Conservation (phyloP, 92 coral and sea anemone species). For the Parazoanthus swiftii region DNA sequence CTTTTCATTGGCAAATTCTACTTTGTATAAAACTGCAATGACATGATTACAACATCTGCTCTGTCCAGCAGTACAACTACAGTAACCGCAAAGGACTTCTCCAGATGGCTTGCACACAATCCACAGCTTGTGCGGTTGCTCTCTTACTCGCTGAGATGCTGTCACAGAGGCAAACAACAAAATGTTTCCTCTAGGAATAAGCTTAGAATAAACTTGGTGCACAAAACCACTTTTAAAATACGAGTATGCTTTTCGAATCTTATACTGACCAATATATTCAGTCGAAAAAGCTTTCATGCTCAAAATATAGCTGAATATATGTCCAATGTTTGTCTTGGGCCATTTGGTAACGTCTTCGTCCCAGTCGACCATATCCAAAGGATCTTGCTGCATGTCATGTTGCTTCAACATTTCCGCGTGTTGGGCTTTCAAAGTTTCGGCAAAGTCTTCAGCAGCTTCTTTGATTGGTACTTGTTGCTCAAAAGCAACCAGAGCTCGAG, state of each 20-base stretch:
- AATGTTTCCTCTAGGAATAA: conserved; percentile 30
- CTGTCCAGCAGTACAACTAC: no score
- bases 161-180: conserved; percentile 3
- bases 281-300: conserved; percentile 41
- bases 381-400: conserved; percentile 35
- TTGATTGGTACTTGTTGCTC: conserved; percentile 41
- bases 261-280: conserved; percentile 47
- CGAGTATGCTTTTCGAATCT: conserved; percentile 42
- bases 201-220: conserved; percentile 24
- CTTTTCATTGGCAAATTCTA: conserved; percentile 46
- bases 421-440: conserved; percentile 33
- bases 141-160: conserved; percentile 25
- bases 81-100: no score
- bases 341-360: conserved; percentile 46
- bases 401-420: conserved; percentile 11
- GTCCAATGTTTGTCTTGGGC: conserved; percentile 35
- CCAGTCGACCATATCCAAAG: conserved; percentile 40
- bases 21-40: no score
- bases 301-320: conserved; percentile 39
- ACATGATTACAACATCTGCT: no score
- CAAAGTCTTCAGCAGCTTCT: conserved; percentile 44
- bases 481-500: conserved; percentile 57
- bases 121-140: not conserved
- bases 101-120: not conserved
- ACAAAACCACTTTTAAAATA: conserved; percentile 53